Evolutionary conservation across 92 coral and sea anemone genomes (phyloP).

Genomic region (Meandrina meandrites): DNA sequence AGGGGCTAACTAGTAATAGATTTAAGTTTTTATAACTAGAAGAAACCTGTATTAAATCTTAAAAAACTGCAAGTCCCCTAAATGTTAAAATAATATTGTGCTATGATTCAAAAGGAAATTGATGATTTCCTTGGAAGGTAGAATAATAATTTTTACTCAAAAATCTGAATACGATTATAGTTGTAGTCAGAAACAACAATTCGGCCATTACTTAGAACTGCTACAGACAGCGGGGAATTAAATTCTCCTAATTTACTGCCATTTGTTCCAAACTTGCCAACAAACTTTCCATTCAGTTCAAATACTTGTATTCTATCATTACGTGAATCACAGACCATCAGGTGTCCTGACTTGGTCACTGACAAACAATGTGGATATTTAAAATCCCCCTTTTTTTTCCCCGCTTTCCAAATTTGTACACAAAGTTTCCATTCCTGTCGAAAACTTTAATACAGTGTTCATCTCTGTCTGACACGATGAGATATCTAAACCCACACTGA

Average conservation of each 20-base stretch:
- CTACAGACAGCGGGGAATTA: conserved; percentile 50
- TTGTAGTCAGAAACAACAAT: conserved; percentile 65
- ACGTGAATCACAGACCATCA: conserved; percentile 13
- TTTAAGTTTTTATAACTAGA: no score
- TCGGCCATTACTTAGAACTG: conserved; percentile 77
- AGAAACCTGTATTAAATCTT: no score
- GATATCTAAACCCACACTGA: background rate
- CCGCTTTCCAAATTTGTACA: conserved; percentile 8
- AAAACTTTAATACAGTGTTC: conserved; percentile 11
- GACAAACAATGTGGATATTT: conserved; percentile 1
- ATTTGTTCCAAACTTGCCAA: conserved; percentile 16
- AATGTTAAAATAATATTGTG: no score
- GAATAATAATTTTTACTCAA: conserved; percentile 31
- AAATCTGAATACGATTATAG: conserved; percentile 73
- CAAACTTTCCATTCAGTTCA: conserved; percentile 7
- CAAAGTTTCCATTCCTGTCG: background rate
- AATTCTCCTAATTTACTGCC: conserved; percentile 68
- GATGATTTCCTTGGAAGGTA: no score
- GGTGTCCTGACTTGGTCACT: background rate
- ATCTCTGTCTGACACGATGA: conserved; percentile 1
- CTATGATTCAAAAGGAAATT: no score
- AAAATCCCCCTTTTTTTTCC: background rate
- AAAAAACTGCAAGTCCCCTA: no score
- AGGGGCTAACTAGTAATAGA: no score
- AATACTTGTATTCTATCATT: conserved; percentile 20